These are phyloP conservation scores for Diadromus collaris DNA, from an alignment of 2,888 invertebrate species.

Conservation along the genomic window DNA sequence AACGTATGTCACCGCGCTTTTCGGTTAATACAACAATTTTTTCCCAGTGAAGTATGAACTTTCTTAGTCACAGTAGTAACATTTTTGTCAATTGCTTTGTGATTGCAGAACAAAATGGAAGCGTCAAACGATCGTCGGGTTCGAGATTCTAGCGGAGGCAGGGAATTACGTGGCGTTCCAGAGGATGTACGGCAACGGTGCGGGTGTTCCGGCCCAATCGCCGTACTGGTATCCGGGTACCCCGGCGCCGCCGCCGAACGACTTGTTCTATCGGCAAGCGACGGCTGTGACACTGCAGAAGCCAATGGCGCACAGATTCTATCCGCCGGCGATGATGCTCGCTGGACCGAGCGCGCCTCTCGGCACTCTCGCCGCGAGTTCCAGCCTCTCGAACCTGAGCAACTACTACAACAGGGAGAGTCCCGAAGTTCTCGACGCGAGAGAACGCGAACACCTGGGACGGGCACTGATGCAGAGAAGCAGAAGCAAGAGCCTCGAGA, in stretches of 20 bases:
- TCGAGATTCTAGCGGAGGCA: constrained; percentile 98
- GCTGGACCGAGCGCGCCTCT: constrained; percentile 87
- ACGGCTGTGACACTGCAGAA: constrained; percentile 91
- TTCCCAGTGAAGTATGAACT: neutral
- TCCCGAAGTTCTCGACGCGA: constrained; percentile 72
- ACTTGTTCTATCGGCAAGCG: constrained; percentile 91
- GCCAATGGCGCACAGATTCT: constrained; percentile 87
- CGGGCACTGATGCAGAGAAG: constrained; percentile 69
- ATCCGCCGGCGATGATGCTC: constrained; percentile 84
- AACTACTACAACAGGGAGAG: constrained; percentile 76
- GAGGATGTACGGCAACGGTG: constrained; percentile 87
- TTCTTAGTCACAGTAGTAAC: constrained; percentile 1
- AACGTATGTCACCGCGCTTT: no score
- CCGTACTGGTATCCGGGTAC: constrained; percentile 81
- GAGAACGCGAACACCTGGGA: constrained; percentile 69
- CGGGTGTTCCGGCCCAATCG: constrained; percentile 74
- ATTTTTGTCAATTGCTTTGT: constrained; percentile 60
- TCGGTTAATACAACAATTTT: no score
- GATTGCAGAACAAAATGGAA: constrained; percentile 98
- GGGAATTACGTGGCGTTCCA: constrained; percentile 99
- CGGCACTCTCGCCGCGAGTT: constrained; percentile 86
- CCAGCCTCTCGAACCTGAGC: constrained; percentile 75
- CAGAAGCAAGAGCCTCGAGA: constrained; percentile 74
- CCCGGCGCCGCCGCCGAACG: constrained; percentile 84
- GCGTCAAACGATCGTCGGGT: constrained; percentile 98